Evolutionary conservation across 2,797 vertebrate species (phyloP).

Genomic region (Enoplosus armatus): DNA sequence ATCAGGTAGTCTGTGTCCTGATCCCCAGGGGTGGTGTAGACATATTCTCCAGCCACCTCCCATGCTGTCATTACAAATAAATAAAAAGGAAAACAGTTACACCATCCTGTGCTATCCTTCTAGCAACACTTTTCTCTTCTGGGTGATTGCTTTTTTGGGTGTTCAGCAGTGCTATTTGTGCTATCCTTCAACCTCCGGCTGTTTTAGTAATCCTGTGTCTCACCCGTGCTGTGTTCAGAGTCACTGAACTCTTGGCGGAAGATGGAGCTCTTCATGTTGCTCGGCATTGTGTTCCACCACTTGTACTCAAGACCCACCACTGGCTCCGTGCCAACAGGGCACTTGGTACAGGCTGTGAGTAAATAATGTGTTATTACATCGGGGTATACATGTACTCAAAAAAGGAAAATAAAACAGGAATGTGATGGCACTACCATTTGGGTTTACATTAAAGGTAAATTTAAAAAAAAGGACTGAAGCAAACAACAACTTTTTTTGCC

Average conservation of each 20-base stretch:
- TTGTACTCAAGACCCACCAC: conserved; percentile 93
- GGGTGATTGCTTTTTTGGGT: background rate
- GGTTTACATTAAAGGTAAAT: no score
- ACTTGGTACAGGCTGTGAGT: conserved; percentile 87
- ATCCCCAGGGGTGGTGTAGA: conserved; percentile 91
- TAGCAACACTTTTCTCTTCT: background rate
- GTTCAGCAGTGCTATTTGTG: background rate
- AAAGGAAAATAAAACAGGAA: background rate
- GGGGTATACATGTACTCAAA: background rate
- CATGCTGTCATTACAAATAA: conserved; percentile 87
- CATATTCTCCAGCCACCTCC: conserved; percentile 95
- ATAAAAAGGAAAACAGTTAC: background rate
- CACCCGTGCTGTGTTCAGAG: conserved; percentile 89
- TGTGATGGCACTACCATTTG: no score
- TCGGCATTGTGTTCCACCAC: conserved; percentile 96
- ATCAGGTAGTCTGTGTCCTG: conserved; percentile 93
- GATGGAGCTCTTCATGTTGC: conserved; percentile 92
- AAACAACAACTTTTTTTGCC: no score
- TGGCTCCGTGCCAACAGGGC: conserved; percentile 92
- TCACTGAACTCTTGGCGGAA: conserved; percentile 87
- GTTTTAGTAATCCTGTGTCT: background rate
- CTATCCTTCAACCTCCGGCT: background rate
- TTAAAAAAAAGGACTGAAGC: background rate
- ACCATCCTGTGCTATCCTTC: background rate
- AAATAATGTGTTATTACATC: conserved; percentile 18